Conservation (phyloP, 2,797 vertebrate genomes). For the Limosa lapponica region DNA sequence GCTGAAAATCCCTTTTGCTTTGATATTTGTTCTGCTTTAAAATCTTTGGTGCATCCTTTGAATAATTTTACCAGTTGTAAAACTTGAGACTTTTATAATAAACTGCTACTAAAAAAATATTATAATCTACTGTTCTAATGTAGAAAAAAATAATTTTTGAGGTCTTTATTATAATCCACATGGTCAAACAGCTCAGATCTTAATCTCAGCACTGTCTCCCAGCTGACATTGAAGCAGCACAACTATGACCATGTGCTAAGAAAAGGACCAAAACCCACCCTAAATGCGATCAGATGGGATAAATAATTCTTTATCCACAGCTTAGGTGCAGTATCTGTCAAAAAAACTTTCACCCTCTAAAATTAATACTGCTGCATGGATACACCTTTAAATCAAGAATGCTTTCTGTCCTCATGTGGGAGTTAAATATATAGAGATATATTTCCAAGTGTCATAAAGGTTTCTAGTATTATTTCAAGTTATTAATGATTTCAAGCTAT, state of each 20-base stretch:
- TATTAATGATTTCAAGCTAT: background rate
- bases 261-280: background rate
- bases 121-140: background rate
- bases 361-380: background rate
- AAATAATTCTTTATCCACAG: background rate
- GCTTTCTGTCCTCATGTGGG: fast-evolving
- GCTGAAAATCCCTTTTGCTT: background rate
- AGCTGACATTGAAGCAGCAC: background rate
- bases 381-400: background rate
- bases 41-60: background rate
- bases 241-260: background rate
- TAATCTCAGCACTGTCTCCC: background rate
- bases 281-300: background rate
- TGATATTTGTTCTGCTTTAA: background rate
- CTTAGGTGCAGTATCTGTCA: background rate
- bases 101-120: background rate
- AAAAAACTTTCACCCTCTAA: background rate
- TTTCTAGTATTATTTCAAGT: background rate
- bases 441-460: background rate
- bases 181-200: background rate
- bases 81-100: fast-evolving
- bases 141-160: background rate
- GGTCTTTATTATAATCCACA: background rate
- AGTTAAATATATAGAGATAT: background rate
- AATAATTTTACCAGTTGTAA: background rate